A percentile compares a stretch with the other conserved stretches of the same genome.
These are phyloP conservation scores for Sebastes oblongus DNA, from an alignment of 2,797 vertebrate species.

Conservation along the genomic window DNA sequence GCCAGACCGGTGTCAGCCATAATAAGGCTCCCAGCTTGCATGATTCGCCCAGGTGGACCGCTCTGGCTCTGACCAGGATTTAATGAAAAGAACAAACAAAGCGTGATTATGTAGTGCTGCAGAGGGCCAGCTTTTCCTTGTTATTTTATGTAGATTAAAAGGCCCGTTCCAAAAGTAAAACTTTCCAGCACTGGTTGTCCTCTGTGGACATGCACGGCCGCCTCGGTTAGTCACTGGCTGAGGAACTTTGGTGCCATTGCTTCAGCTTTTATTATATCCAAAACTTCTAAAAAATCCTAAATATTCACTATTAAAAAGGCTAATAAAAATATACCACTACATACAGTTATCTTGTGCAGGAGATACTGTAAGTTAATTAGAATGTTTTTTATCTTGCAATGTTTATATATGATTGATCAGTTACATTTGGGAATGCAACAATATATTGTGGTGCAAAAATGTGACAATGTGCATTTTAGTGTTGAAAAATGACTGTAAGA, in stretches of 20 bases:
- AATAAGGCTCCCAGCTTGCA: conserved; percentile 57
- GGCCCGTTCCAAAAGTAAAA: conserved; percentile 55
- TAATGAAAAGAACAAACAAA: conserved; percentile 69
- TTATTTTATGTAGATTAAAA: conserved; percentile 69
- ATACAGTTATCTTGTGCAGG: neutral
- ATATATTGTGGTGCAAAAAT: neutral
- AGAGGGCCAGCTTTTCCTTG: conserved; percentile 41
- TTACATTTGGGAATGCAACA: neutral
- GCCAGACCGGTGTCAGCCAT: conserved; percentile 67
- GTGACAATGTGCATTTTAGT: neutral
- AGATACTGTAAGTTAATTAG: neutral
- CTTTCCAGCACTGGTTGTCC: conserved; percentile 49
- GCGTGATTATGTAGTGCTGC: conserved; percentile 59
- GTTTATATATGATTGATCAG: neutral
- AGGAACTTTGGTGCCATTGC: neutral
- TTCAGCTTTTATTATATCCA: conserved; percentile 9
- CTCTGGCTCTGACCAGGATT: conserved; percentile 51
- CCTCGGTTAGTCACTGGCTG: conserved; percentile 37
- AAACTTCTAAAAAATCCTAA: neutral
- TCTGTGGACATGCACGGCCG: conserved; percentile 25
- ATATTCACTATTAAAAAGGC: neutral
- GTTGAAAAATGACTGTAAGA: neutral
- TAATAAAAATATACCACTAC: neutral
- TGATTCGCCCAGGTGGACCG: conserved; percentile 72
- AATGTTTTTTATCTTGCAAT: neutral